Base-by-base conservation (phyloP, 2,888 invertebrate species). In the Gymnosoma rotundatum region DNA sequence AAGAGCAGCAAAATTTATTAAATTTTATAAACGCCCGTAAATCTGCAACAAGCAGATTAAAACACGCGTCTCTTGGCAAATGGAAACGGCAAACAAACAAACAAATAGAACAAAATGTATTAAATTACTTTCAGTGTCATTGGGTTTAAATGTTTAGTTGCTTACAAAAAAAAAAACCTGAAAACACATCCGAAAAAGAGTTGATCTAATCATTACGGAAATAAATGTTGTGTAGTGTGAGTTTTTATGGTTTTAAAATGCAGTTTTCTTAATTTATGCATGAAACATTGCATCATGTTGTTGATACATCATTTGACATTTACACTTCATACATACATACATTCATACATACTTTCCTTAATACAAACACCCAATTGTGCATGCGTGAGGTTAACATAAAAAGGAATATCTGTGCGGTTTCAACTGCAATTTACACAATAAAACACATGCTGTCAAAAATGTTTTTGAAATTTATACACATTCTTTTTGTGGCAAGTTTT, bases 31-130 rank as follows among this genome's bases (percentile, higher is more conserved):
- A 81, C 78, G 81, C 78, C 81, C 64, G 80, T 78, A 90, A 90
- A 90, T 90, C 91, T 90, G 91, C 90, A 90, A 88, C 89, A 90
- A 90, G 90, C 88, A 90, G 88, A 88, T 89, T 83, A 88, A 86
- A 90, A 90, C 90, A 90, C 91, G 90, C 91, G 89, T 74, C 76
- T 45, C 14, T 63, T 21, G 0, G 21, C 25, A 70, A 70, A 45
- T 61, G 32, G 42, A 63, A 64, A 48, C 42, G 25, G 25, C 25
- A 25, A 25, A 25, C 25, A 25, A 25, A 83, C 52, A 78, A 70
- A 78, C 12, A 56, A 66, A 80, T 56, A 52, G 12, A 21, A 66
- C n/a, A n/a, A 72, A 78, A 74, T 67, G 69, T 81, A 84, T 84
- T 81, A 78, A 83, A 84, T 84, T 84, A 64, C 81, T 73, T 76